phyloP scores from a whole-genome alignment of 2,113 vertebrate species.

The Coptodon bakossiorum region DNA sequence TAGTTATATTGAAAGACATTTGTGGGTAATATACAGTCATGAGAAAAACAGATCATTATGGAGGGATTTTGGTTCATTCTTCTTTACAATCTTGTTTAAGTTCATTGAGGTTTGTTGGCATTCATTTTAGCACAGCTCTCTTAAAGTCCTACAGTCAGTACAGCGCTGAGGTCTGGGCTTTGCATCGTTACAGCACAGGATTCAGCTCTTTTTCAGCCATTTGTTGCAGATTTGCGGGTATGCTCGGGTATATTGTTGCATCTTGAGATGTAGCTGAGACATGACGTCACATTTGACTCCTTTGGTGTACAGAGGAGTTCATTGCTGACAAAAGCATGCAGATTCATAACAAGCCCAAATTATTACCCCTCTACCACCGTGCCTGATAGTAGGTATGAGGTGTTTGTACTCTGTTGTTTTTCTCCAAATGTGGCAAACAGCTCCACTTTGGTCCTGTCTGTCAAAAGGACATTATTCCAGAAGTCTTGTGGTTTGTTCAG shows the following conservation, averaged over 20 bases:
- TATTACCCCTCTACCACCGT: not conserved
- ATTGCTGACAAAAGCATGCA: not conserved
- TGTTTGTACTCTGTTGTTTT: not conserved
- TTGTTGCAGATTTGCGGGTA: not conserved
- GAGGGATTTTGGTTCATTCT: not conserved
- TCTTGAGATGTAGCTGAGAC: not conserved
- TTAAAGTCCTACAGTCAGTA: not conserved
- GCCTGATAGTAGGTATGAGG: not conserved
- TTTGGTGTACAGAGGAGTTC: not conserved
- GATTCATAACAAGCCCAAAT: not conserved
- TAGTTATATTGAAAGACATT: fast-evolving
- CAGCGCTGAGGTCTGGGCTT: not conserved
- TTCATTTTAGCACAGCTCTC: not conserved
- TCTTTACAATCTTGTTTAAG: not conserved
- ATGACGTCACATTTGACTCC: not conserved
- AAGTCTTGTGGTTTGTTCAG: not conserved
- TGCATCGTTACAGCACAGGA: not conserved
- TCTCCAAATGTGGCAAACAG: not conserved
- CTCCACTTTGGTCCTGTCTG: not conserved
- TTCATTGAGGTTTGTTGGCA: not conserved
- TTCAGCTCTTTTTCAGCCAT: not conserved
- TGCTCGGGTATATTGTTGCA: not conserved
- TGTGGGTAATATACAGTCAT: not conserved
- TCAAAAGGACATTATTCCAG: not conserved
- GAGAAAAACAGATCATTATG: not conserved